Evolutionary conservation across 2,113 vertebrate species (phyloP), one percentile per base, ranked within the genome.

Genomic region (Pseudopipra pipra): DNA sequence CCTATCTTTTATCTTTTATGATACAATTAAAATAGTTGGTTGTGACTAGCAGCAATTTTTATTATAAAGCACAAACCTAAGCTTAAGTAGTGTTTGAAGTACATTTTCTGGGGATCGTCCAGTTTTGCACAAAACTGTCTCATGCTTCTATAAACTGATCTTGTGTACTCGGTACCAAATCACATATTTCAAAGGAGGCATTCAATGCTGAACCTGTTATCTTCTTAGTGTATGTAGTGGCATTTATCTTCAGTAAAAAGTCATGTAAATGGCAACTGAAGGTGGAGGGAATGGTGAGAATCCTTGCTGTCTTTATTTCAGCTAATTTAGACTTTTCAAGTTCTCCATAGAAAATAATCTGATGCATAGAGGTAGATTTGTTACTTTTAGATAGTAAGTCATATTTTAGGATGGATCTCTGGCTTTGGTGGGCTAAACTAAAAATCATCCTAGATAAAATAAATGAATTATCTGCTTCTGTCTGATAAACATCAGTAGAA

Each of bases 301-400:
- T 35, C 59, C 55, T 85, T 82, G 11, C 19, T 87, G 33, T 67
- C n/a, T 89, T 84, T 78, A 35, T 82, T 74, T 90, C 66, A 90
- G 4, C 22, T 37, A 27, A 79, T 95, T 90, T 82, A 85, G 24
- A 51, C n/a, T 79, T 89, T 90, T 87, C 18, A 33, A 17, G 6
- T 94, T 46, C 82, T 95, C 72, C 33, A 12, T 31, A 71, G 61
- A 77, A 96, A 91, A 93, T 47, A 70, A 85, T 81, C 20, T 62
- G 35, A 58, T 93, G 63, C 87, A 86, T 71, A 84, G 62, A 80
- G 54, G 62, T 24, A 78, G 27, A 44, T 84, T 83, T 54, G 8
- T 68, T 78, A 30, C 35, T 77, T 87, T 89, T 63, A 78, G 47
- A 30, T 33, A 33, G 14, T 43, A 51, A 49, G 44, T 37, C 2